phyloP scores from a whole-genome alignment of 1,140 invertebrate species.

The Helicoverpa armigera region DNA sequence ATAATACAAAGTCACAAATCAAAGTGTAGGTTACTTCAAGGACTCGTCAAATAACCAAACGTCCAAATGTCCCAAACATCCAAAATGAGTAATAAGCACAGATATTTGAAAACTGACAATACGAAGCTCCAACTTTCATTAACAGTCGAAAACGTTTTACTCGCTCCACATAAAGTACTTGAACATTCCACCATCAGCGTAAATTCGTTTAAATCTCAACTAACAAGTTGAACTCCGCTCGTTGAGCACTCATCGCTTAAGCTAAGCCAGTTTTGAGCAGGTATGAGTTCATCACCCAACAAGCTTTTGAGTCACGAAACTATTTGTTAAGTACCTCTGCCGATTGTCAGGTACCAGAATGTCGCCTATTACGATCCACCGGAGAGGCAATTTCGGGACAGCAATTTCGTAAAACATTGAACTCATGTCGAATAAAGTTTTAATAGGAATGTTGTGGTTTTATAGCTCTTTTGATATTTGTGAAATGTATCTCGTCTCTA shows the following conservation, averaged over 20 bases:
- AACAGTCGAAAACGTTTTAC: conserved; percentile 20
- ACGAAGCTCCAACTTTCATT: conserved; percentile 25
- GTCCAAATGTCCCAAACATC: not conserved
- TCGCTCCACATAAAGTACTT: conserved; percentile 31
- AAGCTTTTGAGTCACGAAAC: conserved; percentile 42
- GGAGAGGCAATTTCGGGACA: conserved; percentile 35
- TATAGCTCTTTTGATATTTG: conserved; percentile 23
- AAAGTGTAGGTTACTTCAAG: not conserved
- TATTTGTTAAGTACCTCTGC: conserved; percentile 49
- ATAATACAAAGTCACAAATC: too few species aligned
- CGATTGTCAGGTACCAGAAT: conserved; percentile 45
- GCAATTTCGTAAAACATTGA: conserved; percentile 46
- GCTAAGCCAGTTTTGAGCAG: conserved; percentile 44
- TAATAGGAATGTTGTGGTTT: conserved; percentile 21
- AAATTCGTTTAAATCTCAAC: conserved; percentile 43
- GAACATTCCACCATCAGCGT: conserved; percentile 27
- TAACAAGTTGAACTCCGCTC: conserved; percentile 37
- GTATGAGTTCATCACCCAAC: conserved; percentile 43
- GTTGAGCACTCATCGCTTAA: conserved; percentile 25
- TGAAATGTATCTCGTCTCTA: not conserved
- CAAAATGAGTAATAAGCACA: conserved; percentile 3
- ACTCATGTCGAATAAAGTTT: conserved; percentile 45
- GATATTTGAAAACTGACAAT: not conserved
- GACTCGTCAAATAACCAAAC: not conserved
- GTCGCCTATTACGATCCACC: conserved; percentile 44